phyloP scores from a whole-genome alignment of 2,113 vertebrate species.

The human region GRCh38 chr20:36919501-36920000 shows the following conservation, averaged over 20 bases:
- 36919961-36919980: neutral
- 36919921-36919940: neutral
- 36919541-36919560: neutral
- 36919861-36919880: neutral
- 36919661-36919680: neutral
- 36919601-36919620: constrained; percentile 20
- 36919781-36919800: constrained; percentile 4
- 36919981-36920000: neutral
- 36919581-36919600: constrained; percentile 13
- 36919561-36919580: neutral
- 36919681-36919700: constrained; percentile 20
- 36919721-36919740: neutral
- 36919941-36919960: neutral
- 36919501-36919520: constrained; percentile 92
- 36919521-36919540: constrained; percentile 64
- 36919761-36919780: neutral
- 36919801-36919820: neutral
- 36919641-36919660: neutral
- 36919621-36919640: neutral
- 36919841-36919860: constrained; percentile 1
- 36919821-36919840: constrained; percentile 26
- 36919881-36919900: neutral
- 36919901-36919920: neutral
- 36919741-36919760: neutral
- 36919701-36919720: constrained; percentile 1